phyloP scores from a whole-genome alignment of 2,113 vertebrate genomes.

The Callorhinus ursinus region DNA sequence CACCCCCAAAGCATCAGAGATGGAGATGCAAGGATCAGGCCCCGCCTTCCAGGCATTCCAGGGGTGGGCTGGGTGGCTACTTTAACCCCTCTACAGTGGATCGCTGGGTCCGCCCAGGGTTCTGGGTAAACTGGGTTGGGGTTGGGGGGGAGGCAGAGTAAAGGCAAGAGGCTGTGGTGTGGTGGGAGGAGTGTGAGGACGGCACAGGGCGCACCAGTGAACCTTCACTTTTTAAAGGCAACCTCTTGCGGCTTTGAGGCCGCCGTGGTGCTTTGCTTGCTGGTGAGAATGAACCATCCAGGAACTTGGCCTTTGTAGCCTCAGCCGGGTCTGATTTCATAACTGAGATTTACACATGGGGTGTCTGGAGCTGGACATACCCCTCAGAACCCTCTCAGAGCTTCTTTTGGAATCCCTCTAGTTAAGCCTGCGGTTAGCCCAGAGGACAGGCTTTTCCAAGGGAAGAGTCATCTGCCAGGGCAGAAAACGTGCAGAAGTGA shows the following conservation, averaged over 20 bases:
- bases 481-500: not conserved
- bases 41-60: not conserved
- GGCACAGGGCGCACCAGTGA: not conserved
- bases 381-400: not conserved
- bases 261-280: conserved; percentile 12
- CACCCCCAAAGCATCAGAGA: not conserved
- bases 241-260: conserved; percentile 81
- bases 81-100: too few relatives aligned
- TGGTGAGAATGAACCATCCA: conserved; percentile 52
- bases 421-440: not conserved
- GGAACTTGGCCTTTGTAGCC: conserved; percentile 49
- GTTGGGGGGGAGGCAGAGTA: not conserved
- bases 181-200: conserved; percentile 35
- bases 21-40: not conserved
- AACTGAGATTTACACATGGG: conserved; percentile 30
- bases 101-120: not conserved
- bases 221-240: conserved; percentile 82
- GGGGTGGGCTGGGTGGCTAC: too few relatives aligned
- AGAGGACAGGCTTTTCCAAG: not conserved
- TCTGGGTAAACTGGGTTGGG: not conserved
- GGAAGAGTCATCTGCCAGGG: not conserved
- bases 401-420: not conserved
- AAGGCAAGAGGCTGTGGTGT: conserved; percentile 51
- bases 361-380: not conserved
- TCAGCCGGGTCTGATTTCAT: not conserved